Evolutionary conservation across 1,140 invertebrate genomes (phyloP).

Genomic region (Zaprionus lachaisei): DNA sequence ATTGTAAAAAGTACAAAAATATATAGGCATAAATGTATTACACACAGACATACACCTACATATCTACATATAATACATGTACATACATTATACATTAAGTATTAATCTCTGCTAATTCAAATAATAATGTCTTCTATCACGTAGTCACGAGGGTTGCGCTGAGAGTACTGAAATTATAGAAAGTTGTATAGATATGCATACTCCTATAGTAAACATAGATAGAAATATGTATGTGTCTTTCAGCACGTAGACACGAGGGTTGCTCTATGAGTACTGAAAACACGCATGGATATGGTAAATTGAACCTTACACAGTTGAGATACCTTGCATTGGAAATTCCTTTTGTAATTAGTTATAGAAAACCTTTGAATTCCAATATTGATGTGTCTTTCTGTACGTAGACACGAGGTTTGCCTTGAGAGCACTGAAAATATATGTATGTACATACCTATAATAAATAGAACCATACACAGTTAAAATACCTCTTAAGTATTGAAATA

Average conservation of each 20-base stretch:
- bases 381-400: too few relatives aligned
- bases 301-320: not conserved
- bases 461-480: too few relatives aligned
- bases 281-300: not conserved
- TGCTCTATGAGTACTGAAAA: not conserved
- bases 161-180: not conserved
- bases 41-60: conserved; percentile 3
- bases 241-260: not conserved
- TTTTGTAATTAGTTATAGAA: not conserved
- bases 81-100: not conserved
- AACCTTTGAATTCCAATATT: too few relatives aligned
- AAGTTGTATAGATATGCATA: not conserved
- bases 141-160: conserved; percentile 12
- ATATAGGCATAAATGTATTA: not conserved
- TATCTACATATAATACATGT: not conserved
- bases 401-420: too few relatives aligned
- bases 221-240: not conserved
- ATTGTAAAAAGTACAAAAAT: conserved; percentile 58
- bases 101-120: conserved; percentile 23
- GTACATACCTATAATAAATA: too few relatives aligned
- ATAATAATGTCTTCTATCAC: conserved; percentile 7
- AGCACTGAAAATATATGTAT: too few relatives aligned
- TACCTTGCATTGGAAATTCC: not conserved
- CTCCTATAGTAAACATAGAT: not conserved
- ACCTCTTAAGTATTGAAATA: too few relatives aligned